Evolutionary conservation across 2,888 invertebrate genomes (phyloP).

Genomic region (Linyphia triangularis): DNA sequence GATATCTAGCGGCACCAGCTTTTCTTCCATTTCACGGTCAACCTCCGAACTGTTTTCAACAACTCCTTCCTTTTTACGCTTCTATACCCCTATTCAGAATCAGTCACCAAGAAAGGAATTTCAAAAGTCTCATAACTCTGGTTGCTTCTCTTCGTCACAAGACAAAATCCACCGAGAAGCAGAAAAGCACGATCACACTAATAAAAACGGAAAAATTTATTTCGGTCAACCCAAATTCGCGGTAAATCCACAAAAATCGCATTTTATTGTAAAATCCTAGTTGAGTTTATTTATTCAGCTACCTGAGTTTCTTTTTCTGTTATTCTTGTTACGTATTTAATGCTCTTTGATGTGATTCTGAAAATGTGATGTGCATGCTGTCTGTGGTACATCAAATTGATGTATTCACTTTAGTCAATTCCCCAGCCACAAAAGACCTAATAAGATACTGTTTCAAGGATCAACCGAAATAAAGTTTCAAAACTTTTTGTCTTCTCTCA

Average conservation of each 20-base stretch:
- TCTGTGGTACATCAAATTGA: background rate
- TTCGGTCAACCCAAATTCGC: background rate
- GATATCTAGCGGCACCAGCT: background rate
- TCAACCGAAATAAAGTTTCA: too few species aligned
- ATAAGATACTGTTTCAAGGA: too few species aligned
- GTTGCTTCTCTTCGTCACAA: background rate
- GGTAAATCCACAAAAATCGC: background rate
- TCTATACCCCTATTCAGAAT: background rate
- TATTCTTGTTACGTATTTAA: background rate
- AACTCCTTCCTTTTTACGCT: background rate
- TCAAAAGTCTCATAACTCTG: background rate
- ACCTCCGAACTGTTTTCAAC: background rate
- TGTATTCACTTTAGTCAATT: background rate
- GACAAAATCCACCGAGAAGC: background rate
- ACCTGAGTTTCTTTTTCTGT: background rate
- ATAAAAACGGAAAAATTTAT: background rate
- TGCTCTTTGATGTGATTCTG: background rate
- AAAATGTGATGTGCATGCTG: background rate
- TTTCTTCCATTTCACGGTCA: background rate
- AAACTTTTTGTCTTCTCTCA: too few species aligned
- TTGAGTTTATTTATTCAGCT: too few species aligned
- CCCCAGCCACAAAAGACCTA: too few species aligned
- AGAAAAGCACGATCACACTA: background rate
- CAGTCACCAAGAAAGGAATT: background rate
- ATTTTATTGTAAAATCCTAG: background rate